Evolutionary conservation across 2,888 invertebrate genomes (phyloP).

Genomic region (Melinaea menophilus): DNA sequence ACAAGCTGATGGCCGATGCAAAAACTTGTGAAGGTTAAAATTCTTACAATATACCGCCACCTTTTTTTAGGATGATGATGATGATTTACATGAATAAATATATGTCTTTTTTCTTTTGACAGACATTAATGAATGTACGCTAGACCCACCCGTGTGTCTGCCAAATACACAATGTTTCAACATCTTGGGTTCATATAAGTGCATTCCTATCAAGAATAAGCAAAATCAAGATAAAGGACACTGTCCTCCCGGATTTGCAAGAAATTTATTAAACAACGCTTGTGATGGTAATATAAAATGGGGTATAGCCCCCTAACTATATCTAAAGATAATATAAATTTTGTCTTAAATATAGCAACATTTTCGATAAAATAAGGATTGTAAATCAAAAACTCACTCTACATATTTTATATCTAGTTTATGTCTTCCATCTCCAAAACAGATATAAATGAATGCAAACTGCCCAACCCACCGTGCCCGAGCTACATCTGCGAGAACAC

Average conservation of each 20-base stretch:
- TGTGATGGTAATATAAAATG: constrained; percentile 79
- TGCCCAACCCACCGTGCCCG: constrained; percentile 64
- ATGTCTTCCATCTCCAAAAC: constrained; percentile 3
- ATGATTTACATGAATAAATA: background rate
- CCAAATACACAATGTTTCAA: constrained; percentile 80
- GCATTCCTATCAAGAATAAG: constrained; percentile 57
- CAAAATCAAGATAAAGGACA: constrained; percentile 46
- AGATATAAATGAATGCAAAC: constrained; percentile 92
- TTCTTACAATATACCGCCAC: background rate
- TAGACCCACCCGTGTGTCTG: constrained; percentile 78
- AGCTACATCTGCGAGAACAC: constrained; percentile 66
- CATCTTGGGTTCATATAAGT: constrained; percentile 81
- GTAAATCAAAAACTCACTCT: too few species aligned
- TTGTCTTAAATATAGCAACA: too few species aligned
- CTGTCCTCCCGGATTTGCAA: constrained; percentile 76
- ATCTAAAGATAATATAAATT: too few species aligned
- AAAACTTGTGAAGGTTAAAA: constrained; percentile 80
- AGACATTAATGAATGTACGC: constrained; percentile 89
- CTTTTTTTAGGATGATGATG: background rate
- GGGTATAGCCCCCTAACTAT: background rate
- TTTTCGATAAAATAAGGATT: too few species aligned
- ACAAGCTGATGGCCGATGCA: constrained; percentile 80
- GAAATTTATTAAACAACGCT: constrained; percentile 66
- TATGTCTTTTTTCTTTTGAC: constrained; percentile 28
- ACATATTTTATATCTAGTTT: too few species aligned